Evolutionary conservation across 2,113 vertebrate species (phyloP).

Genomic region (Hippocampus zosterae): DNA sequence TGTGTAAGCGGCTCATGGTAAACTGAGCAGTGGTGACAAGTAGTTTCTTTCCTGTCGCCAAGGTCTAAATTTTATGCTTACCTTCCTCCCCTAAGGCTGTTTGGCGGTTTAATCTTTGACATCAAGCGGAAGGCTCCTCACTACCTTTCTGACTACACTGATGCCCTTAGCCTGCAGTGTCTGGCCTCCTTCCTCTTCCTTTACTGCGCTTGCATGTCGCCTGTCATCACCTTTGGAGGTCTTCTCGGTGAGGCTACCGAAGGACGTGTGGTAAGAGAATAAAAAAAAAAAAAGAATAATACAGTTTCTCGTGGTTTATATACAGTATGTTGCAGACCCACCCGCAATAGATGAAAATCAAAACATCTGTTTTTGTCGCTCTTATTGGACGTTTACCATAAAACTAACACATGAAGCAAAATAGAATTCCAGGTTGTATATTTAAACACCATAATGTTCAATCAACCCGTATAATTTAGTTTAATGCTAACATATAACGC

Average conservation of each 20-base stretch:
- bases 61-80: not conserved
- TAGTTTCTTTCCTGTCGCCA: not conserved
- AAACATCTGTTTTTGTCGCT: not conserved
- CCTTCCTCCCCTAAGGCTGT: constrained; percentile 72
- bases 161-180: constrained; percentile 95
- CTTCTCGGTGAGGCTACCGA: constrained; percentile 97
- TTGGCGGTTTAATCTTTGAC: constrained; percentile 88
- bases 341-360: not conserved
- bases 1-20: not conserved
- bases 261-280: constrained; percentile 89
- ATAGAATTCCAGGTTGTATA: not conserved
- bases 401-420: not conserved
- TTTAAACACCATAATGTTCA: no score
- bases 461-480: no score
- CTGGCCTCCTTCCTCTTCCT: constrained; percentile 98
- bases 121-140: constrained; percentile 94
- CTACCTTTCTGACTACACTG: constrained; percentile 94
- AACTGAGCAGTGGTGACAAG: not conserved
- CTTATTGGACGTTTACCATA: not conserved
- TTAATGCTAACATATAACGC: no score
- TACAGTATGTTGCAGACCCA: not conserved
- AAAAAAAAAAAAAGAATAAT: not conserved
- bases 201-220: constrained; percentile 99
- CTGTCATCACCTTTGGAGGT: constrained; percentile 98
- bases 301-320: not conserved